phyloP scores from a whole-genome alignment of 2,113 vertebrate species.

The Leiothrix lutea region DNA sequence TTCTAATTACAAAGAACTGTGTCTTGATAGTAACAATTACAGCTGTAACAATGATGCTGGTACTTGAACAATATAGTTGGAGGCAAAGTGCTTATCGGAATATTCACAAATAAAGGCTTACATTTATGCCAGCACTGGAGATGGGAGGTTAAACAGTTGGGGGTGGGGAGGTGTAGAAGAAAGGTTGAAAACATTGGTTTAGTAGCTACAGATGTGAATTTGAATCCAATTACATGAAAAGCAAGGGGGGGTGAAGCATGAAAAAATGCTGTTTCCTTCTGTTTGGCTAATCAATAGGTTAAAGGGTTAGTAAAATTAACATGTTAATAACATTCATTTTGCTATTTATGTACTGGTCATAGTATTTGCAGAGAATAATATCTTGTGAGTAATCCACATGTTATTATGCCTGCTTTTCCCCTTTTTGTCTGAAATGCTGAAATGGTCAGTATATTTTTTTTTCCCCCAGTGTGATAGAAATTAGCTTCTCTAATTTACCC shows the following conservation, averaged over 20 bases:
- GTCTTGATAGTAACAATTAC: conserved; percentile 88
- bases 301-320: conserved; percentile 70
- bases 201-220: conserved; percentile 79
- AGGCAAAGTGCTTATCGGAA: conserved; percentile 82
- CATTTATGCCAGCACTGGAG: conserved; percentile 74
- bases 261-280: conserved; percentile 75
- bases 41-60: conserved; percentile 80
- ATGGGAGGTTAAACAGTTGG: conserved; percentile 80
- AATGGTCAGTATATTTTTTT: not conserved
- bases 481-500: not conserved
- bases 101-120: conserved; percentile 81
- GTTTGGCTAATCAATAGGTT: conserved; percentile 79
- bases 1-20: conserved; percentile 86
- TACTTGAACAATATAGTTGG: conserved; percentile 78
- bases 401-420: not conserved
- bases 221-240: conserved; percentile 78
- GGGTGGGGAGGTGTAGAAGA: conserved; percentile 49
- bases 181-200: conserved; percentile 79
- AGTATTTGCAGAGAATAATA: conserved; percentile 40
- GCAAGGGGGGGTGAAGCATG: not conserved
- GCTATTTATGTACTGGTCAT: conserved; percentile 57
- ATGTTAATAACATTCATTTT: conserved; percentile 76
- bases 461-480: not conserved
- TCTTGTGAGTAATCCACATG: not conserved
- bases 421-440: not conserved